These are phyloP conservation scores for Thermophis baileyi DNA, from an alignment of 2,113 vertebrate species.

Conservation along the genomic window DNA sequence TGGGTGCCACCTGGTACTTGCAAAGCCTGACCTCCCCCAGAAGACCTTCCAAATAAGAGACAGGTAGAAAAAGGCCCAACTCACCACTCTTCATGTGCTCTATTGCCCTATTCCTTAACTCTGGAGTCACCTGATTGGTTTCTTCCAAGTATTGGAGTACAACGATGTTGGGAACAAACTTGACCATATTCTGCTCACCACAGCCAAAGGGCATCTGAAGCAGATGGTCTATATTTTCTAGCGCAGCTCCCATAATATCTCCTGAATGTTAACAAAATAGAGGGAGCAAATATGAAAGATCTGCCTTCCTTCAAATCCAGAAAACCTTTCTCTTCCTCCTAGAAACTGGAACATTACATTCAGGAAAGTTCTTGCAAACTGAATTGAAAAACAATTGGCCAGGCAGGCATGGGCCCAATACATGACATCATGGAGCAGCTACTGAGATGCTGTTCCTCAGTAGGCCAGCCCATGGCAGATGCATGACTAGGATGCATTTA, in stretches of 20 bases:
- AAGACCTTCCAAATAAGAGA: neutral
- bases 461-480: neutral
- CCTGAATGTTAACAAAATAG: slow-evolving; percentile 61
- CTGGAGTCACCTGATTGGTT: slow-evolving; percentile 66
- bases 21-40: neutral
- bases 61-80: neutral
- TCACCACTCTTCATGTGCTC: slow-evolving; percentile 75
- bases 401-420: neutral
- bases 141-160: slow-evolving; percentile 78
- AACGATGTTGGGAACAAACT: slow-evolving; percentile 83
- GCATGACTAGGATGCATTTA: neutral
- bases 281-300: neutral
- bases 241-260: slow-evolving; percentile 79
- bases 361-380: neutral
- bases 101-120: slow-evolving; percentile 62
- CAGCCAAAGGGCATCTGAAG: slow-evolving; percentile 77
- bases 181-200: slow-evolving; percentile 85
- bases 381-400: neutral
- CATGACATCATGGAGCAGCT: neutral
- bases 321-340: neutral
- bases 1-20: neutral
- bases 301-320: neutral
- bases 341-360: neutral
- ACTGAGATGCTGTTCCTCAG: neutral
- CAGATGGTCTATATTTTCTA: slow-evolving; percentile 75